phyloP scores from a whole-genome alignment of 1,140 invertebrate genomes.

The Papilio polyxenes region DNA sequence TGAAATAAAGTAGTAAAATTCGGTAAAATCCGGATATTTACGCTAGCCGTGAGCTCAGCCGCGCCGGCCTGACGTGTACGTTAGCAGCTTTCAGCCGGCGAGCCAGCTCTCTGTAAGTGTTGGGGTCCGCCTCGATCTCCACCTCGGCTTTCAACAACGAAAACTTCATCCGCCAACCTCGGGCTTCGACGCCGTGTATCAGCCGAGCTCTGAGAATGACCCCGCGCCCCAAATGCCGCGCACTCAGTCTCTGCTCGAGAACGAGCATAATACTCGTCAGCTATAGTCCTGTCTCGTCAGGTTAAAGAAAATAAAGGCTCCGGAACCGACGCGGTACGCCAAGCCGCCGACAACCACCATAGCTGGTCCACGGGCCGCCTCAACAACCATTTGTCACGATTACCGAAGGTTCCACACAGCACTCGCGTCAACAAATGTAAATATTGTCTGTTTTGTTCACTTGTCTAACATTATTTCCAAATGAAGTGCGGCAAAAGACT shows the following conservation, averaged over 20 bases:
- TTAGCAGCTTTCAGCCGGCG: conserved; percentile 65
- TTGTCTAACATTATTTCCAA: conserved; percentile 75
- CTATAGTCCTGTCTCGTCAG: conserved; percentile 76
- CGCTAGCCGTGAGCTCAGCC: conserved; percentile 56
- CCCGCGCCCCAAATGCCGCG: conserved; percentile 67
- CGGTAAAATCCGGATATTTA: conserved; percentile 61
- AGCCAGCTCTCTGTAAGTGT: conserved; percentile 67
- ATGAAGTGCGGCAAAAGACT: conserved; percentile 7
- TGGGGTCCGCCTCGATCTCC: conserved; percentile 70
- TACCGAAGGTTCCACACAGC: conserved; percentile 47
- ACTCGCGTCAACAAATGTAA: conserved; percentile 40
- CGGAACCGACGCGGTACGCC: conserved; percentile 63
- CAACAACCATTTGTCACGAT: conserved; percentile 72
- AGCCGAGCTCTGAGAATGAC: conserved; percentile 64
- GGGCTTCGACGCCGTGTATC: conserved; percentile 68
- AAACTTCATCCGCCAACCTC: conserved; percentile 76
- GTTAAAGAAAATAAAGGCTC: conserved; percentile 75
- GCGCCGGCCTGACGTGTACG: conserved; percentile 64
- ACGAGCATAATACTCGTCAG: conserved; percentile 79
- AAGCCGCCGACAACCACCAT: conserved; percentile 67
- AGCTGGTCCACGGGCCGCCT: conserved; percentile 62
- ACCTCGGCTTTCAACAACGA: conserved; percentile 70
- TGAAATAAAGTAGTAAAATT: conserved; percentile 38
- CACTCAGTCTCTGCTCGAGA: conserved; percentile 75
- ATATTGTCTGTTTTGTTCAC: conserved; percentile 54